Conservation (phyloP, 2,888 invertebrate species). For the Volucella inanis region DNA sequence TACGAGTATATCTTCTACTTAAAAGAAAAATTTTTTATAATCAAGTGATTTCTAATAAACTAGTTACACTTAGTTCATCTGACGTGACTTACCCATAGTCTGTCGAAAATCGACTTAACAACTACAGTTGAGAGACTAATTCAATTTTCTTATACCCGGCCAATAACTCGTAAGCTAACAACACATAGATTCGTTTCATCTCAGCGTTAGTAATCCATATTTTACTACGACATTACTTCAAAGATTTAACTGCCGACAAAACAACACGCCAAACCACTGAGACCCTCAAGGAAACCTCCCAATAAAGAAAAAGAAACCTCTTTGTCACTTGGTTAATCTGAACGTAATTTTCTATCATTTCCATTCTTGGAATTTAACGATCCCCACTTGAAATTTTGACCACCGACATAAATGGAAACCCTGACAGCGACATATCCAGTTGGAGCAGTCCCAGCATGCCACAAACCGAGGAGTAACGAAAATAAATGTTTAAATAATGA, state of each 20-base stretch:
- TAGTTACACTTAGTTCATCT: background rate
- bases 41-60: no score
- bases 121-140: slow-evolving; percentile 58
- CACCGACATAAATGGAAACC: slow-evolving; percentile 61
- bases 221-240: slow-evolving; percentile 60
- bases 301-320: background rate
- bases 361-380: slow-evolving; percentile 59
- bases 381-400: slow-evolving; percentile 71
- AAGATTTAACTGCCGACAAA: slow-evolving; percentile 56
- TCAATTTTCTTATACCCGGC: slow-evolving; percentile 70
- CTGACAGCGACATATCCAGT: slow-evolving; percentile 58
- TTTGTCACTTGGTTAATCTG: slow-evolving; percentile 34
- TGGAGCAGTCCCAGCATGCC: slow-evolving; percentile 38
- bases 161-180: slow-evolving; percentile 63
- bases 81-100: slow-evolving; percentile 13
- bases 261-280: slow-evolving; percentile 38
- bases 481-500: slow-evolving; percentile 74
- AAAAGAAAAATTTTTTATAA: no score
- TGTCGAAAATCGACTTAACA: slow-evolving; percentile 31
- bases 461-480: slow-evolving; percentile 66
- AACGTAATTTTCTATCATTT: slow-evolving; percentile 65
- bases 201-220: slow-evolving; percentile 55
- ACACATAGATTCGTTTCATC: slow-evolving; percentile 43
- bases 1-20: no score
- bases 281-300: slow-evolving; percentile 13